A percentile compares a stretch with the other conserved stretches of the same genome.
Conservation (phyloP, 2,888 invertebrate genomes). For the Rhorus exstirpatorius region DNA sequence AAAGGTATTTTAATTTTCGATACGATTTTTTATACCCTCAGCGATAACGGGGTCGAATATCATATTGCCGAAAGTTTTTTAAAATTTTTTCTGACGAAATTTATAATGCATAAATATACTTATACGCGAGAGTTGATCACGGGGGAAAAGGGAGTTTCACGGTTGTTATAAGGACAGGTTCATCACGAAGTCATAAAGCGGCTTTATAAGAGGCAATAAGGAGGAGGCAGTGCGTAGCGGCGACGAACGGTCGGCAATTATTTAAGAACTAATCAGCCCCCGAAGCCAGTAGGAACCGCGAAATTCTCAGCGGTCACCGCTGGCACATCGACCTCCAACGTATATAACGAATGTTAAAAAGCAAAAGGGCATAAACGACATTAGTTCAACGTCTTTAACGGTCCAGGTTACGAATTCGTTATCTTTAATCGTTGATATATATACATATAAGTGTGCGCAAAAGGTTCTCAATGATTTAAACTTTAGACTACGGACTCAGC, state of each 20-base stretch:
- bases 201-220: slow-evolving; percentile 82
- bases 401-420: too few relatives aligned
- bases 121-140: slow-evolving; percentile 17
- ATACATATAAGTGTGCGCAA: too few relatives aligned
- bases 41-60: slow-evolving; percentile 29
- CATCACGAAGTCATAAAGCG: slow-evolving; percentile 83
- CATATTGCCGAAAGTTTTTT: slow-evolving; percentile 16
- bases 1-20: slow-evolving; percentile 9
- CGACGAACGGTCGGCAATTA: slow-evolving; percentile 78
- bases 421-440: too few relatives aligned
- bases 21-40: slow-evolving; percentile 14
- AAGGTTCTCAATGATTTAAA: too few relatives aligned
- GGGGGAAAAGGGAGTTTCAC: slow-evolving; percentile 45
- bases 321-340: slow-evolving; percentile 56
- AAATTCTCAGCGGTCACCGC: slow-evolving; percentile 49
- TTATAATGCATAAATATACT: slow-evolving; percentile 52
- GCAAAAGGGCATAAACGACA: not conserved
- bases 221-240: slow-evolving; percentile 56
- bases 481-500: too few relatives aligned
- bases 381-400: too few relatives aligned
- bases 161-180: slow-evolving; percentile 80
- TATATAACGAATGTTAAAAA: too few relatives aligned
- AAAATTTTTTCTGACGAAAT: slow-evolving; percentile 26
- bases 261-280: slow-evolving; percentile 83
- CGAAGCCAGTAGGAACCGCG: slow-evolving; percentile 76